Conservation (phyloP, 1,140 invertebrate species). For the Drosophila pandora region DNA sequence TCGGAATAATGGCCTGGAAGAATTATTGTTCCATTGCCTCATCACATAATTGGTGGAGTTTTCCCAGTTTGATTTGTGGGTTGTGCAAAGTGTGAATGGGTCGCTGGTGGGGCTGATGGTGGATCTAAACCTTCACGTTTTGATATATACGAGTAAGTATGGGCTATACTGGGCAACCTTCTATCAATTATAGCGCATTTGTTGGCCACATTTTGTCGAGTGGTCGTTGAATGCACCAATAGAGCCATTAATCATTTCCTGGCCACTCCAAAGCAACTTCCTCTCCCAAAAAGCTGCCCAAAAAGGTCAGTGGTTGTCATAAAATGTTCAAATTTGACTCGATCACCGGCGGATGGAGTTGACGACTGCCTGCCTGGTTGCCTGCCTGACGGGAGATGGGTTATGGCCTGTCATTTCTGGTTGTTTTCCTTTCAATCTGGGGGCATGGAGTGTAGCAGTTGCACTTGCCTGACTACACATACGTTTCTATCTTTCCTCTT, state of each 20-base stretch:
- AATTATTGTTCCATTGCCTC: conserved; percentile 63
- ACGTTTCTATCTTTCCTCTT: conserved; percentile 44
- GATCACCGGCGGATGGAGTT: conserved; percentile 31
- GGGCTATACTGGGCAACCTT: conserved; percentile 17
- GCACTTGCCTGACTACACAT: conserved; percentile 48
- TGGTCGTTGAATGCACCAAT: conserved; percentile 44
- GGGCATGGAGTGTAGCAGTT: conserved; percentile 17
- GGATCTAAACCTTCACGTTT: conserved; percentile 22
- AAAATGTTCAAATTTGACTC: conserved; percentile 65
- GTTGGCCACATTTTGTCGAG: conserved; percentile 13
- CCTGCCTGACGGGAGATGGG: conserved; percentile 27
- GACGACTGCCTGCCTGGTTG: conserved; percentile 3
- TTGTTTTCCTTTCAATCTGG: conserved; percentile 41
- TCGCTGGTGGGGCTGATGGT: conserved; percentile 16
- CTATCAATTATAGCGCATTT: conserved; percentile 26
- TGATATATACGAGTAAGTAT: not conserved
- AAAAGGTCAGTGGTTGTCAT: conserved; percentile 61
- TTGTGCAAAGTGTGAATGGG: conserved; percentile 41
- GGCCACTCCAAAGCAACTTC: conserved; percentile 53
- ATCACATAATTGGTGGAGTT: conserved; percentile 61
- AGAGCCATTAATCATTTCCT: conserved; percentile 66
- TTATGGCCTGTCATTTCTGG: conserved; percentile 24
- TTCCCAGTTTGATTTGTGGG: conserved; percentile 55
- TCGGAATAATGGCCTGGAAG: conserved; percentile 52
- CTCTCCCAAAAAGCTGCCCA: conserved; percentile 34